Percentiles rank a stretch among this genome's conserved stretches.
These are phyloP conservation scores for Drymodes brunneopygia DNA, from an alignment of 2,113 vertebrate genomes.

Conservation along the genomic window DNA sequence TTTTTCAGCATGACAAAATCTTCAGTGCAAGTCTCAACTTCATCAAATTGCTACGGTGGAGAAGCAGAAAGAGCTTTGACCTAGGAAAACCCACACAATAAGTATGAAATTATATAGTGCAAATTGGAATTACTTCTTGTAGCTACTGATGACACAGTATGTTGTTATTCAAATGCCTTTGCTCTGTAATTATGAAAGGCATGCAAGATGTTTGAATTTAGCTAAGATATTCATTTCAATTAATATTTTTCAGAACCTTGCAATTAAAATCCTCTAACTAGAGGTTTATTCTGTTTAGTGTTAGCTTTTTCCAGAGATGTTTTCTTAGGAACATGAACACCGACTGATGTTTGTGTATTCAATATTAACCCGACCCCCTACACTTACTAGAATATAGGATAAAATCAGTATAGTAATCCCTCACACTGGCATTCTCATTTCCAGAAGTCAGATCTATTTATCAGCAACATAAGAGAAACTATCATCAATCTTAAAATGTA, in stretches of 20 bases:
- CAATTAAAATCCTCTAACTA: background rate
- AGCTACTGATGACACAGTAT: background rate
- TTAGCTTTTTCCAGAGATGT: background rate
- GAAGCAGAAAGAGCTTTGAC: slow-evolving; percentile 81
- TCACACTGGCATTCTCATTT: background rate
- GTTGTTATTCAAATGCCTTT: background rate
- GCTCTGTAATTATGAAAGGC: background rate
- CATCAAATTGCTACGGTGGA: slow-evolving; percentile 83
- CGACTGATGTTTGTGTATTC: background rate
- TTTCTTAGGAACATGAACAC: background rate
- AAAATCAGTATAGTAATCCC: background rate
- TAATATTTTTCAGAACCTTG: background rate
- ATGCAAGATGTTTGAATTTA: background rate
- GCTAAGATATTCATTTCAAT: background rate
- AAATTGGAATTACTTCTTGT: background rate
- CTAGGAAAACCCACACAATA: slow-evolving; percentile 63
- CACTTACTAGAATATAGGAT: background rate
- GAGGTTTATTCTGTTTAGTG: background rate
- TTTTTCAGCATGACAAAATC: slow-evolving; percentile 85
- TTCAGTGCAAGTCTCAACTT: slow-evolving; percentile 87
- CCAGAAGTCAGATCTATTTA: background rate
- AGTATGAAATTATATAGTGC: background rate
- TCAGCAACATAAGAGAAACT: background rate
- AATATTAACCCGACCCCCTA: background rate
- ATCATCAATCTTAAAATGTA: background rate